phyloP scores from a whole-genome alignment of 2,888 invertebrate species.

The Conistra vaccinii region DNA sequence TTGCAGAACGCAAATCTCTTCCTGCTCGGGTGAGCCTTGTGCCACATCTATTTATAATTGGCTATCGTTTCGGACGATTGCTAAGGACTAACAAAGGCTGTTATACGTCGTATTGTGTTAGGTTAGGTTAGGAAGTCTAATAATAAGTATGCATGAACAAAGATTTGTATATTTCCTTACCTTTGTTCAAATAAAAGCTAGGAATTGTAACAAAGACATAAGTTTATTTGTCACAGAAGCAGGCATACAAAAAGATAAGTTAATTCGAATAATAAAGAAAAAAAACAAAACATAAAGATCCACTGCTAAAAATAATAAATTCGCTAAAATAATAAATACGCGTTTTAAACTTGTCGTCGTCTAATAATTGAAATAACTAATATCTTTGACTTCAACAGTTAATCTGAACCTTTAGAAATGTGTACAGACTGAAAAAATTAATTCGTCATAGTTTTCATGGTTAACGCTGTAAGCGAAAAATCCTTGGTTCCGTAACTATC shows the following conservation, averaged over 20 bases:
- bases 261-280: too few species aligned
- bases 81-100: constrained; percentile 45
- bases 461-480: background rate
- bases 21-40: constrained; percentile 54
- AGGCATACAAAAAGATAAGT: too few species aligned
- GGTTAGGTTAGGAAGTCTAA: constrained; percentile 19
- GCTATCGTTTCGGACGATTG: constrained; percentile 30
- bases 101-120: constrained; percentile 30
- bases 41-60: constrained; percentile 59
- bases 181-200: constrained; percentile 26
- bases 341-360: too few species aligned
- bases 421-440: background rate
- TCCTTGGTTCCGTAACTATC: background rate
- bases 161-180: background rate
- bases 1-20: constrained; percentile 34
- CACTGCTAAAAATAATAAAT: too few species aligned
- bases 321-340: too few species aligned
- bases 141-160: constrained; percentile 20
- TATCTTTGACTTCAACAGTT: background rate
- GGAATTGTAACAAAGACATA: background rate
- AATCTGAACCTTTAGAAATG: background rate
- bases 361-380: background rate
- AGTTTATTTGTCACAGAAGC: too few species aligned
- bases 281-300: too few species aligned
- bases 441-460: background rate